Evolutionary conservation across 2,113 vertebrate genomes (phyloP).

Genomic region (Oreocharis arfaki): DNA sequence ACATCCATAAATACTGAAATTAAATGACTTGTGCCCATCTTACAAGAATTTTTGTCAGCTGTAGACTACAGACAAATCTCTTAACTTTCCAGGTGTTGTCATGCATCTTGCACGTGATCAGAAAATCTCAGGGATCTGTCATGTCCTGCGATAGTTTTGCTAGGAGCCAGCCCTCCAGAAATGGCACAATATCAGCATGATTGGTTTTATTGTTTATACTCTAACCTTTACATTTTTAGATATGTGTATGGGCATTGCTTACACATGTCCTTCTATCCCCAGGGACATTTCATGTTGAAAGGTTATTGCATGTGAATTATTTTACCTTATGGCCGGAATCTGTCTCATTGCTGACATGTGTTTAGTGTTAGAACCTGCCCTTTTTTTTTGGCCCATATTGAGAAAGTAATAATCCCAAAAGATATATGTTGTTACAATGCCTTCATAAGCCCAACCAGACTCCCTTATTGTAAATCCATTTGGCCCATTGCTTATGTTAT

Average conservation of each 20-base stretch:
- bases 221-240: background rate
- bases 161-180: background rate
- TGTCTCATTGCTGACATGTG: background rate
- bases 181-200: background rate
- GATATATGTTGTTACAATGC: background rate
- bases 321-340: background rate
- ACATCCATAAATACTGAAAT: background rate
- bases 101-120: background rate
- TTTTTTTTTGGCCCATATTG: background rate
- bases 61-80: background rate
- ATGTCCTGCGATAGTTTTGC: background rate
- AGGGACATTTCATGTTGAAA: background rate
- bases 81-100: background rate
- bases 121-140: background rate
- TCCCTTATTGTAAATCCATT: background rate
- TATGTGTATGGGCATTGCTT: background rate
- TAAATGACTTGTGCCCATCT: background rate
- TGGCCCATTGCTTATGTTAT: background rate
- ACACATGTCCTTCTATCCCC: background rate
- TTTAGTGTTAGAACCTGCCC: background rate
- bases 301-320: background rate
- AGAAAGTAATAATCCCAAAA: background rate
- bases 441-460: background rate
- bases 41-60: background rate
- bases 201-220: background rate